Evolutionary conservation across 2,113 vertebrate species (phyloP).

Genomic region (Mastomys coucha): DNA sequence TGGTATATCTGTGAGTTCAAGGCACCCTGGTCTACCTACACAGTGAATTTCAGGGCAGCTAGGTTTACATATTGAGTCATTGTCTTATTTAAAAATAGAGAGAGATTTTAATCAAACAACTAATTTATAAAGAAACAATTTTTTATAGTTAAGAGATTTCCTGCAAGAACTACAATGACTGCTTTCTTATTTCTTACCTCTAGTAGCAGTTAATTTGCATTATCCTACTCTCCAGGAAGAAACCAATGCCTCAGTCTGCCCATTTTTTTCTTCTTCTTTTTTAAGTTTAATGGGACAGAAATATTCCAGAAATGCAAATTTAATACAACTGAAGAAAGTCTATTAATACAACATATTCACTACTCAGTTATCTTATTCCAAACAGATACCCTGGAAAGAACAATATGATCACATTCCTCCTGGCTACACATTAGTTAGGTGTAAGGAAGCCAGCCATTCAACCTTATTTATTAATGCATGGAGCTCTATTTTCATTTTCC

Average conservation of each 20-base stretch:
- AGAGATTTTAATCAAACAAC: slow-evolving; percentile 45
- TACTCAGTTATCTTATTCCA: slow-evolving; percentile 2
- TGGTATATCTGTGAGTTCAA: not conserved
- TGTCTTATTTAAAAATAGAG: not conserved
- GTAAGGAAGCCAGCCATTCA: not conserved
- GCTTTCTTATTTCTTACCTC: not conserved
- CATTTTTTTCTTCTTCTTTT: no score
- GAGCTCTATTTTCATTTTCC: slow-evolving; percentile 36
- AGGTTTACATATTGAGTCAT: not conserved
- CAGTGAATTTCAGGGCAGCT: not conserved
- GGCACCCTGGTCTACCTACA: not conserved
- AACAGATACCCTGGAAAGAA: slow-evolving; percentile 15
- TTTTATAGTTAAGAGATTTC: slow-evolving; percentile 48
- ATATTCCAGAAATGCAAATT: slow-evolving; percentile 51
- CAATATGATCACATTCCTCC: not conserved
- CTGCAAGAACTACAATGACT: not conserved
- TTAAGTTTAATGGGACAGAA: slow-evolving; percentile 52
- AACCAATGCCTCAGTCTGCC: slow-evolving; percentile 6
- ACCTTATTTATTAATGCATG: slow-evolving; percentile 50
- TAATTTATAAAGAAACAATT: slow-evolving; percentile 46
- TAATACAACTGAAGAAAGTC: not conserved
- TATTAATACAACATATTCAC: not conserved
- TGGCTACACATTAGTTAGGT: not conserved
- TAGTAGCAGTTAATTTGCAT: slow-evolving; percentile 27
- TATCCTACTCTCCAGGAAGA: slow-evolving; percentile 50